phyloP scores from a whole-genome alignment of 2,113 vertebrate genomes.

The Channa argus region DNA sequence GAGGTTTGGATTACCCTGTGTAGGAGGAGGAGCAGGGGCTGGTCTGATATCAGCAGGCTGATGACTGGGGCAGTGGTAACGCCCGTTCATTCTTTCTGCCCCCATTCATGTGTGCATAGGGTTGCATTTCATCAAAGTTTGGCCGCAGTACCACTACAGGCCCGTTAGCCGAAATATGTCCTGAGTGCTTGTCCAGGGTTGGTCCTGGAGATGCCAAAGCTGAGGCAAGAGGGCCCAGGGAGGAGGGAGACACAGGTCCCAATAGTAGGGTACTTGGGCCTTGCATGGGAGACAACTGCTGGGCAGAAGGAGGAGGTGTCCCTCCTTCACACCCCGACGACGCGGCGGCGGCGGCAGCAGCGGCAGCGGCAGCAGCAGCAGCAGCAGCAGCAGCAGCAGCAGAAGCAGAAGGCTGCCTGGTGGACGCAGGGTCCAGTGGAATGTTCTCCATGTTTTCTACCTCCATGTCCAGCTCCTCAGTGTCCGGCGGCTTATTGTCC shows the following conservation, averaged over 20 bases:
- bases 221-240: conserved; percentile 63
- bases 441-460: conserved; percentile 97
- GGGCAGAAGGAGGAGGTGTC: conserved; percentile 60
- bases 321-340: conserved; percentile 60
- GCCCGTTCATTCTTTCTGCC: conserved; percentile 94
- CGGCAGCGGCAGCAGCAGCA: conserved; percentile 50
- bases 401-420: conserved; percentile 79
- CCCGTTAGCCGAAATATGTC: conserved; percentile 90
- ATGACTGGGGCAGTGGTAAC: conserved; percentile 97
- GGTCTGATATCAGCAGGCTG: conserved; percentile 93
- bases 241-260: conserved; percentile 68
- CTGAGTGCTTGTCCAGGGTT: conserved; percentile 89
- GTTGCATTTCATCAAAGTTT: conserved; percentile 94
- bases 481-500: conserved; percentile 96
- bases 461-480: conserved; percentile 95
- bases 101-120: conserved; percentile 98
- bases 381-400: conserved; percentile 39
- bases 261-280: conserved; percentile 71
- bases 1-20: conserved; percentile 73
- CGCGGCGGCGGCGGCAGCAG: conserved; percentile 62
- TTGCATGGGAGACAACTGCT: conserved; percentile 73
- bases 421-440: conserved; percentile 92
- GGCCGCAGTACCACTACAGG: conserved; percentile 90
- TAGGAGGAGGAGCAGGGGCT: conserved; percentile 51
- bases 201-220: conserved; percentile 68